Evolutionary conservation across 2,113 vertebrate genomes (phyloP).

Genomic region (Pachyramphus minor): DNA sequence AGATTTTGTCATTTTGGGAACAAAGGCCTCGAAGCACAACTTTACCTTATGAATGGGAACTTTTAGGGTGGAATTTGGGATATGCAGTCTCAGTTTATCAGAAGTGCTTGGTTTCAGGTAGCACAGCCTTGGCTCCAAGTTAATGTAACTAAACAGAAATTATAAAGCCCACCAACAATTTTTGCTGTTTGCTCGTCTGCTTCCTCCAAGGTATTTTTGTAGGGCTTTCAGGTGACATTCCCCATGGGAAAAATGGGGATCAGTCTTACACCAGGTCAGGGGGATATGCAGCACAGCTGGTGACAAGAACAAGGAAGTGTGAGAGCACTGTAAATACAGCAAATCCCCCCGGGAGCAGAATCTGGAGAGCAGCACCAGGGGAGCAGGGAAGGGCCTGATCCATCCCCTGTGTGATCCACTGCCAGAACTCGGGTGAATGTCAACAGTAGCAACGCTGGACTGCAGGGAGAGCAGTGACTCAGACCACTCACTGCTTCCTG

Average conservation of each 20-base stretch:
- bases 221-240: not conserved
- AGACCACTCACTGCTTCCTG: not conserved
- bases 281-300: rapidly evolving
- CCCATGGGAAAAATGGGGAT: not conserved
- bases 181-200: not conserved
- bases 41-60: not conserved
- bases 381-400: not conserved
- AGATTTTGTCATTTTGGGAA: constrained; percentile 1
- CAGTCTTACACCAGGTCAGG: rapidly evolving
- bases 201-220: not conserved
- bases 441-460: not conserved
- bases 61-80: not conserved
- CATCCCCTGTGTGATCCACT: rapidly evolving
- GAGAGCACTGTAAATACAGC: rapidly evolving
- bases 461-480: not conserved
- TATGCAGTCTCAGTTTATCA: not conserved
- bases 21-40: constrained; percentile 8
- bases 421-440: rapidly evolving
- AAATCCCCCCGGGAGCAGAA: not conserved
- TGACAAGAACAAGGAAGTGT: not conserved
- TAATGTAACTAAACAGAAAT: not conserved
- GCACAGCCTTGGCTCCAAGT: not conserved
- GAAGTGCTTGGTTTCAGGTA: not conserved
- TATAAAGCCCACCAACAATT: not conserved
- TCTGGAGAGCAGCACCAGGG: not conserved